Percentiles rank a stretch among this genome's conserved stretches.
These are phyloP conservation scores for Xiphophorus birchmanni DNA, from an alignment of 2,797 vertebrate genomes.

Conservation along the genomic window DNA sequence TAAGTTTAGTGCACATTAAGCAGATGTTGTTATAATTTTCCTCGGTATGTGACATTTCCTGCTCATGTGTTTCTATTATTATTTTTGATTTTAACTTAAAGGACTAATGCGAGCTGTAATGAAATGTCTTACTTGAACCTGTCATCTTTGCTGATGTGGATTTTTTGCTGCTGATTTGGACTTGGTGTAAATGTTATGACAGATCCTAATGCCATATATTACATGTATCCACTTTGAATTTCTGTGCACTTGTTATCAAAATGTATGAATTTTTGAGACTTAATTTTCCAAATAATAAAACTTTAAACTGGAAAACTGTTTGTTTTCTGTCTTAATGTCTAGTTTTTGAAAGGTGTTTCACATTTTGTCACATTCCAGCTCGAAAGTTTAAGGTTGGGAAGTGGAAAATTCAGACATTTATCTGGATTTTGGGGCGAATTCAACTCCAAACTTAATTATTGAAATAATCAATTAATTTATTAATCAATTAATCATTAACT, in stretches of 20 bases:
- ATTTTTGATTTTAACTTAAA: constrained; percentile 57
- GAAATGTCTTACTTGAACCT: constrained; percentile 71
- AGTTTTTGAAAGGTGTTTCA: background rate
- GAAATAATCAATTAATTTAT: too few relatives aligned
- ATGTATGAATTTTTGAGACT: constrained; percentile 76
- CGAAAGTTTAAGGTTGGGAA: too few relatives aligned
- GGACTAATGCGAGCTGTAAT: constrained; percentile 59
- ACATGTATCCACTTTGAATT: constrained; percentile 57
- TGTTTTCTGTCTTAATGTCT: background rate
- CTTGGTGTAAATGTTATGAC: constrained; percentile 48
- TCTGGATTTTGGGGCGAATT: too few relatives aligned
- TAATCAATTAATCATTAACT: too few relatives aligned
- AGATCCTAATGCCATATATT: constrained; percentile 55
- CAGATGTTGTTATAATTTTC: constrained; percentile 25
- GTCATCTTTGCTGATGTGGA: constrained; percentile 44
- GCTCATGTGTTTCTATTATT: constrained; percentile 31
- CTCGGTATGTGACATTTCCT: constrained; percentile 42
- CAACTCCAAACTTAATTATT: too few relatives aligned
- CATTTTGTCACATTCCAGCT: background rate
- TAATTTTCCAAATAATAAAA: constrained; percentile 82
- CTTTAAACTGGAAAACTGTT: constrained; percentile 49
- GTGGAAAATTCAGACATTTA: too few relatives aligned
- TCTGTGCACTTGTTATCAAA: constrained; percentile 67
- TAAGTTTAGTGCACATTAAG: constrained; percentile 62
- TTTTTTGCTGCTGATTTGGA: constrained; percentile 62